phyloP scores from a whole-genome alignment of 2,113 vertebrate genomes.

The Anhinga anhinga region DNA sequence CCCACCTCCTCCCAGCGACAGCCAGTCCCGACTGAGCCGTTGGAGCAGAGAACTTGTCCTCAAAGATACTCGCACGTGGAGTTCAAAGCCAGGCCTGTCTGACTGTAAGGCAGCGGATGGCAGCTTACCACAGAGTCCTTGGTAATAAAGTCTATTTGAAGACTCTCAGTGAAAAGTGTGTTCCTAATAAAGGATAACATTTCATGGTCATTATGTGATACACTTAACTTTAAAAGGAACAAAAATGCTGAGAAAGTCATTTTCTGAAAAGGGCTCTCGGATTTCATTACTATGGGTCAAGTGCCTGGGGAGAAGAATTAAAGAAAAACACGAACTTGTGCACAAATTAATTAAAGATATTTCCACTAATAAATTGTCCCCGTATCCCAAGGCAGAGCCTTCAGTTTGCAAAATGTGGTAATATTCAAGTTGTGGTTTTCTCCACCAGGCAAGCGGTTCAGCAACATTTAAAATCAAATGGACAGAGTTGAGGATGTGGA shows the following conservation, averaged over 20 bases:
- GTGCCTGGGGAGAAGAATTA: conserved; percentile 78
- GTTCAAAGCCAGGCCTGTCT: conserved; percentile 44
- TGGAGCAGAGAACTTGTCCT: not conserved
- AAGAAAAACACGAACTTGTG: conserved; percentile 78
- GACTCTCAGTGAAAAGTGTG: conserved; percentile 75
- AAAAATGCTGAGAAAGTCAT: conserved; percentile 78
- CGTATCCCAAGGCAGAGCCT: conserved; percentile 74
- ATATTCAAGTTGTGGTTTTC: conserved; percentile 73
- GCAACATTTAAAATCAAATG: conserved; percentile 69
- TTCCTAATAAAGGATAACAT: conserved; percentile 80
- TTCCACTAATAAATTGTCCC: conserved; percentile 80
- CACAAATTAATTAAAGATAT: conserved; percentile 82
- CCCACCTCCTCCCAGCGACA: not conserved
- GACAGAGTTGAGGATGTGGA: not conserved
- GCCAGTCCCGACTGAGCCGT: not conserved
- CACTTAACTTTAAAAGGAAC: conserved; percentile 78
- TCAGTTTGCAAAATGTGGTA: conserved; percentile 71
- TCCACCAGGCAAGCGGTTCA: conserved; percentile 55
- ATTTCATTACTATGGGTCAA: conserved; percentile 78
- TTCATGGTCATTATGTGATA: conserved; percentile 78
- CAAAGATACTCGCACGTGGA: not conserved
- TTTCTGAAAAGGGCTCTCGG: conserved; percentile 75
- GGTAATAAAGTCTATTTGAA: conserved; percentile 70
- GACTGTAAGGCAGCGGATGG: conserved; percentile 21
- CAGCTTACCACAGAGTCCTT: conserved; percentile 62